Base-by-base conservation (phyloP, 2,888 invertebrate genomes). In the Meteorus colon region DNA sequence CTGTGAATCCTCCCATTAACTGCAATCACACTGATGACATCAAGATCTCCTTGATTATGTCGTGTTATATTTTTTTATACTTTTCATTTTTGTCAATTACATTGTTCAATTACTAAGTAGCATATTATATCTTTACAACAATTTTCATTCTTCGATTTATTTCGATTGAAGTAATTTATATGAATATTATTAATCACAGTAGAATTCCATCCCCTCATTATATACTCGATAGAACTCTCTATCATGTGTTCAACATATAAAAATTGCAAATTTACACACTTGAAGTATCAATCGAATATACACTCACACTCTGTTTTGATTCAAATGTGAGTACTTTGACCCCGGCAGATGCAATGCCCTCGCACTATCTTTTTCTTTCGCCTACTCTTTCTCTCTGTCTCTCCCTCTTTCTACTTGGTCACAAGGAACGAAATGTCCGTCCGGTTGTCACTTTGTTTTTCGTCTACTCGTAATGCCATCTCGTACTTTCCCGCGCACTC, bases 371-470 rank as follows among this genome's bases (percentile, higher is more conserved):
- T 51, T 67, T 8, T 74, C 12, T 8, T 41, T 48, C 66, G 24
- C 24, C 24, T 24, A 24, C 24, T 24, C 59, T 41, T 29, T 63
- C 73, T 67, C 51, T 65, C 41, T 71, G 19, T 71, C 60, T 60
- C 70, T 24, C 70, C 48, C 73, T 59, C 68, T 76, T 71, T 71
- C 51, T 12, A 19, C 59, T 55, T 62, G 60, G 60, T 70, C 71
- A 67, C 41, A 62, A 73, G 75, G 63, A 77, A 75, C 79, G 75
- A 76, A 77, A 79, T 60, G 79, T 79, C 77, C 74, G 75, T 80
- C 74, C 77, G 74, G 75, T 81, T 80, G 81, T 80, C 78, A 80
- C 77, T 78, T 80, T 81, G 78, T 77, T 77, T 62, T 19, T 60
- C 37, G 41, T 12, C 62, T 29, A 34, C 76, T 68, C 70, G 59